Base-by-base conservation (phyloP, 2,113 vertebrate species). In the Brachirus orientalis region DNA sequence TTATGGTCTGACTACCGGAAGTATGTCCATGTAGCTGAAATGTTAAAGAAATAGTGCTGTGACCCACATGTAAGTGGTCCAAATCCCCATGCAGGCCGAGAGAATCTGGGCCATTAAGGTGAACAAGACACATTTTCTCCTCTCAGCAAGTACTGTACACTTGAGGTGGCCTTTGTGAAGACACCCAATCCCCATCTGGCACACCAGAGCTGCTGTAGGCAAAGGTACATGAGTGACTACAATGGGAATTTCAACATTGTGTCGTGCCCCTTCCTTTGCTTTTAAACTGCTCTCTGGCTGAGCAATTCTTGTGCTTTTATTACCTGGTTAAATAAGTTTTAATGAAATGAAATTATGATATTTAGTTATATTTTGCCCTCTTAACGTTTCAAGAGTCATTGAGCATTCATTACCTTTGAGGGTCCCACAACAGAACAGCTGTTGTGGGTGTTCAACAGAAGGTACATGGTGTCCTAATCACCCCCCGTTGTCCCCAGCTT, bases 381-480 rank as follows among this genome's bases (percentile, higher is more conserved):
- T 77, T 56, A 83, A 69, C 76, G 72, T 84, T 83, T 75, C 4
- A 45, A 45, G 74, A 80, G 74, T 86, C 82, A 80, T 79, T 83
- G 78, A 79, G 36, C 74, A 66, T 79, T 73, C 44, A 76, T 76
- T 84, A 76, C 73, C 61, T 77, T 43, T 0, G 72, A 79, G 71
- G 16, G 59, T 79, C 81, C 72, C 72, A 55, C 51, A 11, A 75
- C 60, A 44, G 63, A 87, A 62, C 86, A 86, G 86, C 77, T 87
- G 83, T 82, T 88, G 71, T 85, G 64, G 59, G 75, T 87, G 85
- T 88, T 86, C 67, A 77, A 71, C 83, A 88, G 72, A 82, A 83
- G 78, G 83, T 84, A 86, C 85, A 77, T 16, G 63, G 79, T 75
- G 79, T 88, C 70, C 82, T 88, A 86, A 90, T 88, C 82, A 61